Conservation (phyloP, 2,797 vertebrate genomes). For the Megalops cyprinoides region DNA sequence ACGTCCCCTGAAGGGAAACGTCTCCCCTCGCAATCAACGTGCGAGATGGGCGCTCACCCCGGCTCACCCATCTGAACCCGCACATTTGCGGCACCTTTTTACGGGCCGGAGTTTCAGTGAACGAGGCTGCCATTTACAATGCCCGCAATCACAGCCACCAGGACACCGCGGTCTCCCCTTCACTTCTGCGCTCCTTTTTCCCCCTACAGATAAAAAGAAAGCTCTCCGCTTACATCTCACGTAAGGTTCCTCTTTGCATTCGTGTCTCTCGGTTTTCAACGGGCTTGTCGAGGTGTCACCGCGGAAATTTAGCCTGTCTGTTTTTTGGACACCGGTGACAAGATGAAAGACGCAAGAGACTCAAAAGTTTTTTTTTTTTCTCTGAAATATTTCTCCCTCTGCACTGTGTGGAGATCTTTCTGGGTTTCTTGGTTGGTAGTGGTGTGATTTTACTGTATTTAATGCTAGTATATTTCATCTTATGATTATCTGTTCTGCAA, state of each 20-base stretch:
- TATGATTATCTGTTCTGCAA: constrained; percentile 98
- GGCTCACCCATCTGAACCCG: not conserved
- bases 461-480: constrained; percentile 81
- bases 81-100: not conserved
- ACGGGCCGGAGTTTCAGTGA: not conserved
- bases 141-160: not conserved
- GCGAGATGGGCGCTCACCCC: not conserved
- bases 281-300: not conserved
- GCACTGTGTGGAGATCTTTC: constrained; percentile 51
- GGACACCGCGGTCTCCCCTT: not conserved
- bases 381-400: not conserved
- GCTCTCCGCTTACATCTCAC: not conserved
- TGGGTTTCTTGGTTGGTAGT: constrained; percentile 80
- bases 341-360: constrained; percentile 1
- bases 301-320: not conserved
- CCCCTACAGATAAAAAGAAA: not conserved
- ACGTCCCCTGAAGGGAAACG: not conserved
- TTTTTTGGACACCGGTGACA: not conserved
- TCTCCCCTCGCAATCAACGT: not conserved
- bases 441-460: constrained; percentile 82
- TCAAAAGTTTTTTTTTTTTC: not conserved
- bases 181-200: not conserved
- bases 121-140: constrained; percentile 9
- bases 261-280: not conserved
- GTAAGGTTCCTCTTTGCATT: not conserved